Conservation (phyloP, 2,888 invertebrate genomes). For the Cistogaster globosa region DNA sequence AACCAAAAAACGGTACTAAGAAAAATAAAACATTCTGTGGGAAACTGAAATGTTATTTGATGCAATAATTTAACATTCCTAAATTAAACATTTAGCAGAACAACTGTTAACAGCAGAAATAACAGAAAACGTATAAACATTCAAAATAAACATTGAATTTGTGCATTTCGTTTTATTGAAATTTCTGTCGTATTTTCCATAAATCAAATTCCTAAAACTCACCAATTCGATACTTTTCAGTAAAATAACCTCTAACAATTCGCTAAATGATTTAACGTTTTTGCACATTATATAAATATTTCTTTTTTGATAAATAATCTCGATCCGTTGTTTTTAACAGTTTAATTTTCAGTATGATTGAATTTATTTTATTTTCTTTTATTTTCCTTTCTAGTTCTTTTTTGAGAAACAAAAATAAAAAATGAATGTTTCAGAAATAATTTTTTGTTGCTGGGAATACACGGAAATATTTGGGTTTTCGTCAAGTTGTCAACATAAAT, state of each 20-base stretch:
- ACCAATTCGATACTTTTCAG: constrained; percentile 82
- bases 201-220: constrained; percentile 72
- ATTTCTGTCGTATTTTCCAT: background rate
- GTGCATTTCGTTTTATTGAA: background rate
- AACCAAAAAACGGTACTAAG: no score
- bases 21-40: no score
- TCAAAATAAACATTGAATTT: background rate
- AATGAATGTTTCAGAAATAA: background rate
- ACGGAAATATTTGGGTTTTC: background rate
- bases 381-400: constrained; percentile 1
- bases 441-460: constrained; percentile 13
- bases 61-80: no score
- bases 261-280: constrained; percentile 7
- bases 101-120: no score
- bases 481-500: constrained; percentile 12
- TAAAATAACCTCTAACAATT: constrained; percentile 80
- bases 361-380: constrained; percentile 17
- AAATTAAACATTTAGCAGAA: no score
- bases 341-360: constrained; percentile 47
- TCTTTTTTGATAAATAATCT: constrained; percentile 3
- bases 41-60: no score
- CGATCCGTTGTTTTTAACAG: constrained; percentile 12
- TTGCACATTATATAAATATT: constrained; percentile 23
- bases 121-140: no score
- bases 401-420: constrained; percentile 5